phyloP scores from a whole-genome alignment of 2,888 invertebrate species.

The Apamea epomidion region DNA sequence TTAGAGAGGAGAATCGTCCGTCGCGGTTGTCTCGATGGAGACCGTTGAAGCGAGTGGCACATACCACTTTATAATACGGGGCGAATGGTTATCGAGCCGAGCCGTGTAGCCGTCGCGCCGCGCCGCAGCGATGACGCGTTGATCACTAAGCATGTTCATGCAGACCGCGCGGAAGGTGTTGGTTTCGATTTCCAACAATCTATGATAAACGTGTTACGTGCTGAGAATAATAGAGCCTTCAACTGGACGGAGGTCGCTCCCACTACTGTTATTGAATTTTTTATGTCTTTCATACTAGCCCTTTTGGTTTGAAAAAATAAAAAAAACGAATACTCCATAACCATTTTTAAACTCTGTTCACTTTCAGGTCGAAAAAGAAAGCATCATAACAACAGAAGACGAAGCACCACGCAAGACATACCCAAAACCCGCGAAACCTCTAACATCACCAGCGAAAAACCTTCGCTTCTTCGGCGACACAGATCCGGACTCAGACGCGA shows the following conservation, averaged over 20 bases:
- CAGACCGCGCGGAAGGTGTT: too few species aligned
- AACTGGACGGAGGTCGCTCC: too few species aligned
- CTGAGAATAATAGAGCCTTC: neutral
- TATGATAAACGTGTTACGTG: neutral
- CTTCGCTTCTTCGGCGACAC: slow-evolving; percentile 96
- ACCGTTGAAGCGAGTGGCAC: too few species aligned
- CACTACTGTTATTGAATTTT: neutral
- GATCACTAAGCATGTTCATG: too few species aligned
- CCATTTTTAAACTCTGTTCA: neutral
- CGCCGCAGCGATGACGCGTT: too few species aligned
- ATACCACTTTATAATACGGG: too few species aligned
- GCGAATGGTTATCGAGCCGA: too few species aligned
- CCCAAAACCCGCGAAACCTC: slow-evolving; percentile 77
- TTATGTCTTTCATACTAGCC: neutral
- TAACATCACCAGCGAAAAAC: slow-evolving; percentile 91
- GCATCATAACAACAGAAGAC: slow-evolving; percentile 90
- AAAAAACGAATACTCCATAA: neutral
- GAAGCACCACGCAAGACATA: slow-evolving; percentile 86
- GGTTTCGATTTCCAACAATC: too few species aligned
- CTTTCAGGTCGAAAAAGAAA: slow-evolving; percentile 86
- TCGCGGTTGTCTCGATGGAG: too few species aligned
- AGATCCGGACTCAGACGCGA: slow-evolving; percentile 93
- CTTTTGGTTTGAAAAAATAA: neutral
- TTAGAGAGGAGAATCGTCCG: too few species aligned
- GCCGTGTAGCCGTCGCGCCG: too few species aligned